Evolutionary conservation across 2,797 vertebrate genomes (phyloP).

Genomic region (Sardinella longiceps): DNA sequence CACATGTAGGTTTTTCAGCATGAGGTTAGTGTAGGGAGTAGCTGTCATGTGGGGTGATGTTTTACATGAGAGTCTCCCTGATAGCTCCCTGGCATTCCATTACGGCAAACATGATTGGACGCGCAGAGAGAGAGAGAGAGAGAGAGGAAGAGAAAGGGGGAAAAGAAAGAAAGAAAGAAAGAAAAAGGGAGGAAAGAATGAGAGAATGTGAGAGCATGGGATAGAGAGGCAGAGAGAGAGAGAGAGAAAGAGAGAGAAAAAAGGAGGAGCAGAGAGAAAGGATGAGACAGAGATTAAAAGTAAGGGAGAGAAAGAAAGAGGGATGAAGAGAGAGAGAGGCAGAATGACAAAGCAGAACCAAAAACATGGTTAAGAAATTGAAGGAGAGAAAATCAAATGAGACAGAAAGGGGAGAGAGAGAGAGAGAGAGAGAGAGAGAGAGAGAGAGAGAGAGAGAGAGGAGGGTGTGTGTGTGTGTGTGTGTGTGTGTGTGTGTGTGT

Average conservation of each 20-base stretch:
- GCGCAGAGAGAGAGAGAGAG: constrained; percentile 16
- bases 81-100: constrained; percentile 66
- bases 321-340: neutral
- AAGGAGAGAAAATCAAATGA: neutral
- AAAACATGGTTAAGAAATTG: neutral
- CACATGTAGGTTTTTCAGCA: neutral
- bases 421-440: constrained; percentile 15
- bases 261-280: neutral
- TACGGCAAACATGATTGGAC: constrained; percentile 57
- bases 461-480: constrained; percentile 37
- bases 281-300: neutral
- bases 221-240: constrained; percentile 29
- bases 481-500: constrained; percentile 27
- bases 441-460: neutral
- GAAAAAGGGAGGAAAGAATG: neutral
- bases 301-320: constrained; percentile 8
- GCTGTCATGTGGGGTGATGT: neutral
- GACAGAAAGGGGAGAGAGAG: neutral
- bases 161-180: neutral
- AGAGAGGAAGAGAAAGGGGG: constrained; percentile 35
- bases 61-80: constrained; percentile 45
- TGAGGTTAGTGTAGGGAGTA: neutral
- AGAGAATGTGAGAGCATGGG: too few species aligned
- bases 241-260: neutral
- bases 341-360: constrained; percentile 27